Percentiles rank a stretch among this genome's conserved stretches.
These are phyloP conservation scores for Megalops cyprinoides DNA, from an alignment of 2,797 vertebrate species.

Conservation along the genomic window DNA sequence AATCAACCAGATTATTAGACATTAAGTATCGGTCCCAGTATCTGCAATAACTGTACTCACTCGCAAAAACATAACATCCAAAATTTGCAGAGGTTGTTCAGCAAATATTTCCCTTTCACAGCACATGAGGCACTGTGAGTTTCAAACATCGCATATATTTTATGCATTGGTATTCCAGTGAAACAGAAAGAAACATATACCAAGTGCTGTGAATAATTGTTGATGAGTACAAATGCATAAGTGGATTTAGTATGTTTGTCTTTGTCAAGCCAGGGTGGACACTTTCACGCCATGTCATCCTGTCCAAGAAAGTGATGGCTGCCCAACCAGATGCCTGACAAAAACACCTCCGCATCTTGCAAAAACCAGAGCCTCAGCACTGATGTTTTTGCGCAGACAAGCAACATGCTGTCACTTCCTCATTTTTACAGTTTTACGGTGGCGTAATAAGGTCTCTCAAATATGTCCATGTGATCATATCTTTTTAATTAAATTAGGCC, in stretches of 20 bases:
- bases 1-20: not conserved
- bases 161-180: not conserved
- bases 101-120: not conserved
- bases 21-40: not conserved
- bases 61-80: not conserved
- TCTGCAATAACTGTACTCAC: not conserved
- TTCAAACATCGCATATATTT: not conserved
- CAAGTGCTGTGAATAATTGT: not conserved
- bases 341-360: not conserved
- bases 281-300: not conserved
- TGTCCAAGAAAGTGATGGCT: not conserved
- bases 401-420: slow-evolving; percentile 52
- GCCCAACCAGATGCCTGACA: not conserved
- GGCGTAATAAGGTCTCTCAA: slow-evolving; percentile 44
- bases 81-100: too few relatives aligned
- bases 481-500: slow-evolving; percentile 58
- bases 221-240: not conserved
- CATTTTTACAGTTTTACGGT: slow-evolving; percentile 44
- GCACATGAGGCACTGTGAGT: not conserved
- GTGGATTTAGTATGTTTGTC: not conserved
- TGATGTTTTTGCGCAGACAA: slow-evolving; percentile 48
- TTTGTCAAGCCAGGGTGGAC: not conserved
- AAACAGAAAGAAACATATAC: not conserved
- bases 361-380: slow-evolving; percentile 20
- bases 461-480: slow-evolving; percentile 51